Evolutionary conservation across 2,888 invertebrate species (phyloP), one percentile per base, ranked within the genome.

Genomic region (Mamestra brassicae): DNA sequence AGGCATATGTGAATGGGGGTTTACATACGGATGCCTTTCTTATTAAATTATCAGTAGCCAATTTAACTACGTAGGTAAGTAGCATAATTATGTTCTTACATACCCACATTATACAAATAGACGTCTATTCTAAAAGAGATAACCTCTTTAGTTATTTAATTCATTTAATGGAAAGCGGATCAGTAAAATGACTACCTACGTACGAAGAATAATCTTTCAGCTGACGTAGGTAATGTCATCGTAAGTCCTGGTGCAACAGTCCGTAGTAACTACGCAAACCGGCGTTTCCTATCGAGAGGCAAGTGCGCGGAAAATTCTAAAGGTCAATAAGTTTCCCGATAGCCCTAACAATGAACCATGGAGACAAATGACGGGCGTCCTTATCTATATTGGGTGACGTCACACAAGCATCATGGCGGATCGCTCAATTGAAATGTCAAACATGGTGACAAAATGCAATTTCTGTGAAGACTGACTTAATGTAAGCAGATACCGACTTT

Each of bases 241-340:
- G 52, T 71, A 68, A 36, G n/a, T 54, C 76, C 38, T 72, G 17
- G 69, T 72, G 75, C 74, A 83, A 76, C 47, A 70, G 47, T 11
- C 15, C 80, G 45, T 78, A 65, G 75, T 65, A 81, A 80, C 78
- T 74, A 71, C 26, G 50, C 55, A 66, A 36, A 36, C 70, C 15
- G 52, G 8, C 34, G 13, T 63, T 63, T 71, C 63, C 62, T 15
- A 64, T 34, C n/a, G 34, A 76, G 38, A 60, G 13, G 42, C 47
- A 54, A 67, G n/a, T 63, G 75, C 61, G 77, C 83, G 92, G 92
- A 91, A 92, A 92, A 86, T 92, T 92, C 81, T 89, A 80, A 74
- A 84, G 88, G 90, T 92, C 90, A 88, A 66, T 74, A 71, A 72
- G 76, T 87, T 89, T 89, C 74, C 77, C 75, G 92, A 92, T 92